phyloP scores from a whole-genome alignment of 2,113 vertebrate species.

The Manacus vitellinus region DNA sequence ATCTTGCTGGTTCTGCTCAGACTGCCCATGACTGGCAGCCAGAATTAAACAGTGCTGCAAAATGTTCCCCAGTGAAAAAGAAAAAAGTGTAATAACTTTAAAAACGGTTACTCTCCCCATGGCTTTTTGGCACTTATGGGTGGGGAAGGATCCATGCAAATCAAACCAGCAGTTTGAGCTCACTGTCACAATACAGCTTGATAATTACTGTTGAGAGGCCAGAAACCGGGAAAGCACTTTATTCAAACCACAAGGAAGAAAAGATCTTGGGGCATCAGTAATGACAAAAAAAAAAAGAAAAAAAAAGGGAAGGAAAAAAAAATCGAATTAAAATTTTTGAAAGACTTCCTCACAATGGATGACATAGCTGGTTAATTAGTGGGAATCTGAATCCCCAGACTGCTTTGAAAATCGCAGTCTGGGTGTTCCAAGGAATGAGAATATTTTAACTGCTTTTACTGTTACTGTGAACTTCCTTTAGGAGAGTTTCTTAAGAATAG shows the following conservation, averaged over 20 bases:
- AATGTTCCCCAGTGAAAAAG: background rate
- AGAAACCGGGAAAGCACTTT: background rate
- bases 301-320: background rate
- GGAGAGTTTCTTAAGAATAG: background rate
- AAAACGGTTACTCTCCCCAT: background rate
- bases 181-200: background rate
- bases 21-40: background rate
- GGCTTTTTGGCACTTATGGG: background rate
- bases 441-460: slow-evolving; percentile 9
- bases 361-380: background rate
- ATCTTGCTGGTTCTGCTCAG: background rate
- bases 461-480: background rate
- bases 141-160: background rate
- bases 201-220: background rate
- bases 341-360: background rate
- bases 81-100: background rate
- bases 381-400: background rate
- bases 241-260: background rate
- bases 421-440: background rate
- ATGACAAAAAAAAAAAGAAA: background rate
- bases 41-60: background rate
- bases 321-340: background rate
- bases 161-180: background rate
- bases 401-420: background rate
- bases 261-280: background rate